Conservation (phyloP, 2,888 invertebrate species). For the Andrena dorsata region DNA sequence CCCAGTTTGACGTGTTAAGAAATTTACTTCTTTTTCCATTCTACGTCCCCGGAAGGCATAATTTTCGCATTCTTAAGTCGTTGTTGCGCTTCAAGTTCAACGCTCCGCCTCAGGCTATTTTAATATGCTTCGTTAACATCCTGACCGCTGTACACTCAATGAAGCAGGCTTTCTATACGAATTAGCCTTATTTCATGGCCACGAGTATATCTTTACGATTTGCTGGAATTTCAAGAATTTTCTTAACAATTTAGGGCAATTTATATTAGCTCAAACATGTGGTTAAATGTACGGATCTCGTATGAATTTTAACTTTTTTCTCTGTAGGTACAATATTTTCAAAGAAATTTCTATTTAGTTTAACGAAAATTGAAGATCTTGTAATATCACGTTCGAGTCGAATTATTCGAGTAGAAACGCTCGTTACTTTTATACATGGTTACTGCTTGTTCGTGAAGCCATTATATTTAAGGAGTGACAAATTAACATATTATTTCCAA, state of each 20-base stretch:
- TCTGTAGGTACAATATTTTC: neutral
- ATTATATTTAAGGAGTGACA: neutral
- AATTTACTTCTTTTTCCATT: constrained; percentile 31
- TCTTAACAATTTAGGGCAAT: too few relatives aligned
- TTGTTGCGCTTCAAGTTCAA: neutral
- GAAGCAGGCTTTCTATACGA: too few relatives aligned
- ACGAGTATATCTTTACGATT: too few relatives aligned
- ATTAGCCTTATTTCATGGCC: too few relatives aligned
- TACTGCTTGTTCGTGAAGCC: neutral
- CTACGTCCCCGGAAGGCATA: neutral
- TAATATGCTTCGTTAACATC: too few relatives aligned
- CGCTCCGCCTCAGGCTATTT: neutral
- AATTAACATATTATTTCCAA: constrained; percentile 39
- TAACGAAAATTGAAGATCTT: neutral
- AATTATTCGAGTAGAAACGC: neutral
- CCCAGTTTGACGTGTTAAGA: constrained; percentile 25
- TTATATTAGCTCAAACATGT: too few relatives aligned
- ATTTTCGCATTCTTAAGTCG: neutral
- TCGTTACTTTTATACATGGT: neutral
- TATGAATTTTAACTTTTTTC: too few relatives aligned
- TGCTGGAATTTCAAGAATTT: too few relatives aligned
- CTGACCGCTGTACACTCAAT: too few relatives aligned
- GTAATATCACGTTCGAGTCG: neutral
- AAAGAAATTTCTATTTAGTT: neutral
- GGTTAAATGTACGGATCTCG: too few relatives aligned